Conservation (phyloP, 2,888 invertebrate species). For the Ophion obscuratus region DNA sequence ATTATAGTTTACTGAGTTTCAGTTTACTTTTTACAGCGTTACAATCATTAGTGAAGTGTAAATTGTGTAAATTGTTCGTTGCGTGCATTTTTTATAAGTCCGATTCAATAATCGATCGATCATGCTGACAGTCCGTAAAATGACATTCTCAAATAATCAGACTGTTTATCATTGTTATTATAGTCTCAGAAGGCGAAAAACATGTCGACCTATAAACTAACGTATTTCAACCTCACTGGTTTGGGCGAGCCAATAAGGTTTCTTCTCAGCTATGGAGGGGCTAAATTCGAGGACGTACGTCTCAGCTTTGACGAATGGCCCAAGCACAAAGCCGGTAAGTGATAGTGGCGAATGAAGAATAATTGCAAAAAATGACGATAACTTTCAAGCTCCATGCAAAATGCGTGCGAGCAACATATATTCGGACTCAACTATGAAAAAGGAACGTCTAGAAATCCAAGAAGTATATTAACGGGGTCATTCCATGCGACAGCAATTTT, state of each 20-base stretch:
- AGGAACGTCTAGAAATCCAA: no score
- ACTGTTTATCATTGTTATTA: not conserved
- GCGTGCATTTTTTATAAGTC: no score
- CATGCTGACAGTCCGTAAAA: no score
- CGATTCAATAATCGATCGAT: no score
- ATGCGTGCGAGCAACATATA: no score
- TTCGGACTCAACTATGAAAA: no score
- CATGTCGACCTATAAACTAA: slow-evolving; percentile 81
- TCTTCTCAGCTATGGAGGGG: slow-evolving; percentile 79
- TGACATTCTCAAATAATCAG: not conserved
- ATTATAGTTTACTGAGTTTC: no score
- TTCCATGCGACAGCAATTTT: no score
- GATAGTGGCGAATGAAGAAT: not conserved
- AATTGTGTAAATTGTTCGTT: no score
- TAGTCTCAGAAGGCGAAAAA: not conserved
- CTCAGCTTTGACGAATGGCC: slow-evolving; percentile 79
- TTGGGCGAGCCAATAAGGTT: slow-evolving; percentile 82
- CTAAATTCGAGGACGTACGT: slow-evolving; percentile 83
- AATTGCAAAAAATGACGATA: not conserved
- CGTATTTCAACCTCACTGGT: slow-evolving; percentile 83
- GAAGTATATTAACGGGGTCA: no score
- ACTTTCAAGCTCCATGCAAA: not conserved
- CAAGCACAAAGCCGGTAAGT: slow-evolving; percentile 73
- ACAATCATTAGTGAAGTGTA: no score
- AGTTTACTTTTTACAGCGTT: no score